phyloP scores from a whole-genome alignment of 2,113 vertebrate species.

The Chaetops frenatus region DNA sequence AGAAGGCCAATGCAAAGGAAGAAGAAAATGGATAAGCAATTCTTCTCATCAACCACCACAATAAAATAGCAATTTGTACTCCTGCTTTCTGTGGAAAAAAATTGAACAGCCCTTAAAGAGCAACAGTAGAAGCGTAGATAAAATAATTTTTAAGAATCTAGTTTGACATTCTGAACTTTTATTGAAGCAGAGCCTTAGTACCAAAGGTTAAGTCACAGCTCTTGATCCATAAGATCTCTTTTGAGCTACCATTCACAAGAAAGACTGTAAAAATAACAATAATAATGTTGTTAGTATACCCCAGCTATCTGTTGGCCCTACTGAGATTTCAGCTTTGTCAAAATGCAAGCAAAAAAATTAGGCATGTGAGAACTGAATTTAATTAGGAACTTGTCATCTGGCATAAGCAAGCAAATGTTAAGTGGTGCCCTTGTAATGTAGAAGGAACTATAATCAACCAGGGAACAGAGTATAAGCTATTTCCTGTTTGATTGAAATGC shows the following conservation, averaged over 20 bases:
- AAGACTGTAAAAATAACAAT: neutral
- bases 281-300: neutral
- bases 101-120: neutral
- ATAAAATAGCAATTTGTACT: neutral
- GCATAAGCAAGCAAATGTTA: neutral
- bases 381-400: conserved; percentile 37
- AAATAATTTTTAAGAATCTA: neutral
- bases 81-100: neutral
- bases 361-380: neutral
- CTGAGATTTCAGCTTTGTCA: conserved; percentile 1
- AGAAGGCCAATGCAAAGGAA: neutral
- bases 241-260: neutral
- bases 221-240: neutral
- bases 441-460: neutral
- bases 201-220: neutral
- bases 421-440: neutral
- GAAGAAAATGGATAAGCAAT: neutral
- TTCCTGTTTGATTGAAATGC: neutral
- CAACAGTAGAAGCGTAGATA: neutral
- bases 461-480: neutral
- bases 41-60: neutral
- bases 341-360: neutral
- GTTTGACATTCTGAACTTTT: neutral
- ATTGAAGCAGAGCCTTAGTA: neutral
- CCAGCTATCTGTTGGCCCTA: neutral